Evolutionary conservation across 92 coral and sea anemone species (phyloP).

Genomic region (Palythoa heliodiscus): DNA sequence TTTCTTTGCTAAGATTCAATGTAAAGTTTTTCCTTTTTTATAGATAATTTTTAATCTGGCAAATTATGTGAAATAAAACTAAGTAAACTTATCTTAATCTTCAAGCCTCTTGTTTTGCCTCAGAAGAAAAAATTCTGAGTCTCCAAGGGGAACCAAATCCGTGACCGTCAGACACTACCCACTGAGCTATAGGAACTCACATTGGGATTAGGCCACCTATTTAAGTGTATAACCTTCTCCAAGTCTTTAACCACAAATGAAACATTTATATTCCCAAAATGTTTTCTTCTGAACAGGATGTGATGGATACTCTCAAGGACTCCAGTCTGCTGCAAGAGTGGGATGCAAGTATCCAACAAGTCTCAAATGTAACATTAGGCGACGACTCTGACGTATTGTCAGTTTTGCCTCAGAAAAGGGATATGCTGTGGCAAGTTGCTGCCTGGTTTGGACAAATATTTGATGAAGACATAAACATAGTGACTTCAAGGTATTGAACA

Average conservation of each 20-base stretch:
- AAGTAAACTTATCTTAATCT: no score
- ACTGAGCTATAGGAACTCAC: no score
- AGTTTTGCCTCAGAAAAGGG: conserved; percentile 45
- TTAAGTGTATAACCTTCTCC: background rate
- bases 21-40: no score
- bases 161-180: no score
- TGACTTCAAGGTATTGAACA: conserved; percentile 8
- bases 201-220: background rate
- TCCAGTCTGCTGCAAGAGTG: conserved; percentile 66
- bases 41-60: no score
- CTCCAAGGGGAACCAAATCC: no score
- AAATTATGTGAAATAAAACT: no score
- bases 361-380: conserved; percentile 61
- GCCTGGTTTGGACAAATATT: conserved; percentile 18
- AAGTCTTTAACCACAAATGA: no score
- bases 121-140: no score
- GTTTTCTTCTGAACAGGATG: conserved; percentile 55
- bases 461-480: conserved; percentile 19
- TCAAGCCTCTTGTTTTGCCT: no score
- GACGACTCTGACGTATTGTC: conserved; percentile 78
- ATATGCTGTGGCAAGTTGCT: background rate
- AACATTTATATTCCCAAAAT: background rate
- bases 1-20: no score
- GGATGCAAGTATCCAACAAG: conserved; percentile 68
- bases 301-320: conserved; percentile 66